Base-by-base conservation (phyloP, 2,113 vertebrate genomes). In the Hepsetus odoe region DNA sequence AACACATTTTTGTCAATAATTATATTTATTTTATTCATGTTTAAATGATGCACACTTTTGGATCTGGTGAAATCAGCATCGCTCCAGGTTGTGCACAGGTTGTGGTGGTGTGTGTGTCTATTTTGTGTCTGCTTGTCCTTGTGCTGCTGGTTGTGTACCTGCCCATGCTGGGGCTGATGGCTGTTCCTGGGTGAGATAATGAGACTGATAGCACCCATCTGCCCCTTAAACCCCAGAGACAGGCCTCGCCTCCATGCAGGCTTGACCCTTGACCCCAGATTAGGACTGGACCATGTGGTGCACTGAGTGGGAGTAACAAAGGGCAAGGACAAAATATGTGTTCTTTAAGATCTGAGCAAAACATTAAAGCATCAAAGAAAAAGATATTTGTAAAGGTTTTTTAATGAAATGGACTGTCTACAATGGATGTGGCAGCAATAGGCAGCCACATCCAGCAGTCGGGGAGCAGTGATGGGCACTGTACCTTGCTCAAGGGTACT, bases 211-310 rank as follows among this genome's bases (percentile, higher is more conserved):
- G 85, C 73, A 89, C 83, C 89, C 89, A 90, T 90, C 89, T 90
- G 90, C 87, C 89, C 89, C 88, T 84, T 85, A 87, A 90, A 71
- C 83, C 84, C 82, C 77, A 80, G 70, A 84, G 32, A 83, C 85
- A 86, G 88, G 32, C 58, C 20, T 1, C 44, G 22, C 69, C 33
- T 26, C 49, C 49, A 24, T n/a, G n/a, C 22, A 51, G 49, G n/a
- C 0, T 77, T 83, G 83, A 92, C 88, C 92, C 90, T 84, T 90
- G 90, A 92, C 89, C 90, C 84, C 76, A 82, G 90, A 92, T 91
- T 91, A 90, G 79, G 79, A 79, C 75, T 87, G 82, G 77, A 84
- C 83, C 87, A 90, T 88, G 89, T 90, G 90, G 90, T 87, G 3
- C 28, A 85, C 83, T 89, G 91, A 90, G 88, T 89, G 90, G 85